phyloP scores from a whole-genome alignment of 2,113 vertebrate species.

The Cyprinodon tularosa region DNA sequence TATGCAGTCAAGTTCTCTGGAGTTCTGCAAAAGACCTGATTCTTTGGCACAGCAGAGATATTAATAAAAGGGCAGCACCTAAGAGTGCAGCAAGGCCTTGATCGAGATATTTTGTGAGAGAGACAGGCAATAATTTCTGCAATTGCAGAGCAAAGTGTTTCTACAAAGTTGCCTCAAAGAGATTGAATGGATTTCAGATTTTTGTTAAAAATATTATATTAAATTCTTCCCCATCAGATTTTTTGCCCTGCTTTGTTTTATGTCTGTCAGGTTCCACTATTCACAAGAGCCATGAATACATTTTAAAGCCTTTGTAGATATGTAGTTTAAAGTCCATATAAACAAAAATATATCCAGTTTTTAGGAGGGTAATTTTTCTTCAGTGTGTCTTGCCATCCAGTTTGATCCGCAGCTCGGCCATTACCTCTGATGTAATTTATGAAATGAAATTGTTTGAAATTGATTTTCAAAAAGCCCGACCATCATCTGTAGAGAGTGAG shows the following conservation, averaged over 20 bases:
- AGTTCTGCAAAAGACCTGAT: too few species aligned
- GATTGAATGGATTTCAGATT: not conserved
- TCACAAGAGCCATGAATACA: not conserved
- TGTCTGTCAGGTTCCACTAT: not conserved
- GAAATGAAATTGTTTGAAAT: constrained; percentile 34
- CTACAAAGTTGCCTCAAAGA: too few species aligned
- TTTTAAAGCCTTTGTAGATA: not conserved
- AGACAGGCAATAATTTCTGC: too few species aligned
- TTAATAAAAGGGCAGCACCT: too few species aligned
- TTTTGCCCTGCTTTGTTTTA: too few species aligned
- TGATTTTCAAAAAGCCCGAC: constrained; percentile 32
- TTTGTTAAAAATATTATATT: not conserved
- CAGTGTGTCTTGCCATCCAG: not conserved
- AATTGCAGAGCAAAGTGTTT: too few species aligned
- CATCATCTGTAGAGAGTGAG: constrained; percentile 8
- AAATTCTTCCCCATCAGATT: too few species aligned
- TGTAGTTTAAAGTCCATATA: not conserved
- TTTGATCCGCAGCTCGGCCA: constrained; percentile 2
- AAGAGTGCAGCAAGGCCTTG: too few species aligned
- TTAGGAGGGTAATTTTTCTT: not conserved
- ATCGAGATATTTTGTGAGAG: too few species aligned
- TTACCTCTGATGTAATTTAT: constrained; percentile 5
- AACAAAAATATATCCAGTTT: not conserved
- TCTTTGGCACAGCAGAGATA: too few species aligned
- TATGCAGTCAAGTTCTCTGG: too few species aligned